Conservation (phyloP, 2,888 invertebrate species). For the Heteromurus nitidus region DNA sequence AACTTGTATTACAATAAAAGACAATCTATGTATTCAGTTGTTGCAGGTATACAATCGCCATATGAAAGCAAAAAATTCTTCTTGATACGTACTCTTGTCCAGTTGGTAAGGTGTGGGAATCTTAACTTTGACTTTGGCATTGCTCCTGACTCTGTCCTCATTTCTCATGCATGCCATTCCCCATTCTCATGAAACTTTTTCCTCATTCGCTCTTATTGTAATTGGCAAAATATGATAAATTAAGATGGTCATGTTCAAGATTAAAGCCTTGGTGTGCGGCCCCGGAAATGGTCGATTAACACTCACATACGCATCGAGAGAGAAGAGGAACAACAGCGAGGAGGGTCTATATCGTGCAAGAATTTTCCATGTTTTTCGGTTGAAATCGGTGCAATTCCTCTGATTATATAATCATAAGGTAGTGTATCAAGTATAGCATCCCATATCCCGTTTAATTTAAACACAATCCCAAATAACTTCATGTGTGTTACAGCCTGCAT, state of each 20-base stretch:
- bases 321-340: neutral
- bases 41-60: no score
- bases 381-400: slow-evolving; percentile 25
- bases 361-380: slow-evolving; percentile 1
- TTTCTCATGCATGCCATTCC: slow-evolving; percentile 58
- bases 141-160: slow-evolving; percentile 48
- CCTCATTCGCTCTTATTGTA: slow-evolving; percentile 34
- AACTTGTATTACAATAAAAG: no score
- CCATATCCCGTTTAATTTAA: neutral
- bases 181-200: slow-evolving; percentile 59
- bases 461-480: neutral
- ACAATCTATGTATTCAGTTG: no score
- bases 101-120: slow-evolving; percentile 47
- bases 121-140: slow-evolving; percentile 57
- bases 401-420: slow-evolving; percentile 31
- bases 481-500: no score
- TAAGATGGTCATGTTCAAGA: slow-evolving; percentile 55
- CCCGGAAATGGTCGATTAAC: slow-evolving; percentile 60
- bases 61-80: no score
- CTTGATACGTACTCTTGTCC: no score
- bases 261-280: slow-evolving; percentile 61
- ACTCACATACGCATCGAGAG: slow-evolving; percentile 45
- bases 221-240: slow-evolving; percentile 59
- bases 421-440: slow-evolving; percentile 11
- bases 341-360: slow-evolving; percentile 30